Percentiles rank a stretch among this genome's conserved stretches.
These are phyloP conservation scores for Morelia viridis DNA, from an alignment of 2,797 vertebrate genomes.

Conservation along the genomic window DNA sequence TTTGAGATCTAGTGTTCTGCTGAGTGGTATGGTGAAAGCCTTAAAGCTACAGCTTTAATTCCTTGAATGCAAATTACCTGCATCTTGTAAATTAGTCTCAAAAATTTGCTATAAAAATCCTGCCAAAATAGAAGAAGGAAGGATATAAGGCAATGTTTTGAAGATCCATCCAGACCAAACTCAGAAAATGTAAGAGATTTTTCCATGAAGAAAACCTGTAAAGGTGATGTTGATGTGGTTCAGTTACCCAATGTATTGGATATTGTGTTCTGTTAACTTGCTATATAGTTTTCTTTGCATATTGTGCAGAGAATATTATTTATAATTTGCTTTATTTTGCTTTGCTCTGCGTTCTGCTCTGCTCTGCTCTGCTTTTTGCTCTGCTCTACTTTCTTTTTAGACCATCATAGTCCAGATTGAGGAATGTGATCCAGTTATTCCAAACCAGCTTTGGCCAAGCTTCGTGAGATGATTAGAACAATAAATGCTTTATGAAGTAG, in stretches of 20 bases:
- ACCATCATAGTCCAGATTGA: neutral
- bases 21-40: neutral
- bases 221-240: neutral
- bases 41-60: conserved; percentile 11
- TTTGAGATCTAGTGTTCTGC: neutral
- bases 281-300: neutral
- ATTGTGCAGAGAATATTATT: neutral
- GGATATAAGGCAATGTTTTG: neutral
- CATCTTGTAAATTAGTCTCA: neutral
- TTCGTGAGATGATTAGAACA: neutral
- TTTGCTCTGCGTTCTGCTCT: neutral
- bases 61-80: neutral
- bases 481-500: neutral
- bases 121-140: neutral
- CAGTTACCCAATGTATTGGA: neutral
- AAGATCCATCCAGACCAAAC: neutral
- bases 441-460: neutral
- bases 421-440: neutral
- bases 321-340: neutral
- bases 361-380: neutral
- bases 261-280: neutral
- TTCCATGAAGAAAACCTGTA: neutral
- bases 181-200: neutral
- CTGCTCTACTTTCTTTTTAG: neutral
- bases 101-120: neutral